Evolutionary conservation across 2,113 vertebrate genomes (phyloP), one percentile per base, ranked within the genome.

Genomic region (Elaphurus davidianus): DNA sequence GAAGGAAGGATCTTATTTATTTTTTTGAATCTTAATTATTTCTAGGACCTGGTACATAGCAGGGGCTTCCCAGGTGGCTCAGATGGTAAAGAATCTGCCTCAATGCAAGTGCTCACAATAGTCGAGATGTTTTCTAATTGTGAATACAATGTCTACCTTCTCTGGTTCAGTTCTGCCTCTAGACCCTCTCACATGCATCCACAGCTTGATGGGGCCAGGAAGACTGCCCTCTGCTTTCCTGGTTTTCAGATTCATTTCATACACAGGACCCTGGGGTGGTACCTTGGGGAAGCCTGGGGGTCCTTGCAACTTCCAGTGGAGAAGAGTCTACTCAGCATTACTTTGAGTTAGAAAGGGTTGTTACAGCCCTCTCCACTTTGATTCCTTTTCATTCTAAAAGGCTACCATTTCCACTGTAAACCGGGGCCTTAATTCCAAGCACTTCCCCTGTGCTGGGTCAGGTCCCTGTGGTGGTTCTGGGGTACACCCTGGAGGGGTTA

Each of bases 1-100:
- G n/a, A 93, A 17, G 55, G 13, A 36, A 78, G n/a, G 27, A 85
- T 76, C 54, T 55, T 55, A 83, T 55, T 55, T 83, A 55, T 55
- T 83, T 83, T 83, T 55, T 36, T 47, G 33, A 79, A 92, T 96
- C 71, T 97, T 92, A 79, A 47, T 91, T 85, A 87, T 97, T 83
- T 97, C 47, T 87, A 92, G 71, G 62, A 11, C 43, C 62, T 92
- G n/a, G 50, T 25, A 85, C 57, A 60, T 50, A 90, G 6, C 62
- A 76, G 71, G 12, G 71, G 23, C 71, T 43, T 43, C 71, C 40
- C 71, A 43, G 36, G 12, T 76, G 36, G 71, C 23, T 76, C 71
- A 76, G 36, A 76, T 27, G 12, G 36, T 43, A 76, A 43, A 76
- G 71, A 76, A 43, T 76, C 71, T 76, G 71, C 71, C 71, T 76